A percentile compares a stretch with the other conserved stretches of the same genome.
Conservation (phyloP, 2,797 vertebrate species). For the Oophaga sylvatica region DNA sequence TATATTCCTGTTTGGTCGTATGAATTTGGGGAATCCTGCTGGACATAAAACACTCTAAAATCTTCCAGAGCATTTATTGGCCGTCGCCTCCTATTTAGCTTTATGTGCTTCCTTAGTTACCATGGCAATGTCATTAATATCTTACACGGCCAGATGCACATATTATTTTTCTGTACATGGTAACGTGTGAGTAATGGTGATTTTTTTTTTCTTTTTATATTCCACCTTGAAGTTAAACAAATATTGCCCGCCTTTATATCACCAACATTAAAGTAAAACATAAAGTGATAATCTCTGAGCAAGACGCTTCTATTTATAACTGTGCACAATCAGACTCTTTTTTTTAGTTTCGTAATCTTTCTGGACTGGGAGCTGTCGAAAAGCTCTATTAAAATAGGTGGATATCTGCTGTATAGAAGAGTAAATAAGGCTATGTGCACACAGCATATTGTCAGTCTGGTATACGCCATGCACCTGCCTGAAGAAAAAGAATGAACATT, state of each 20-base stretch:
- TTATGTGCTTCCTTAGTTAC: neutral
- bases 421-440: neutral
- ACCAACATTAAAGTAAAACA: neutral
- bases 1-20: no score
- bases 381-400: neutral
- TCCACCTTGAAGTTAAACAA: neutral
- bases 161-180: neutral
- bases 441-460: no score
- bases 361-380: neutral
- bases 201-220: neutral
- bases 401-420: neutral
- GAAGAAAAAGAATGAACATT: no score
- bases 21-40: no score
- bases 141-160: neutral
- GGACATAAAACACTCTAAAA: no score
- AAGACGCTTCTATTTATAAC: constrained; percentile 8
- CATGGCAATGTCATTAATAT: neutral
- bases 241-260: neutral
- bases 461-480: no score
- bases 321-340: neutral
- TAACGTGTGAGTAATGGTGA: neutral
- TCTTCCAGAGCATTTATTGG: no score
- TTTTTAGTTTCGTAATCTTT: neutral
- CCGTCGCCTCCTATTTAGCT: no score
- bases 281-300: neutral